Conservation (phyloP, 2,888 invertebrate species). For the Zonitis immaculata region DNA sequence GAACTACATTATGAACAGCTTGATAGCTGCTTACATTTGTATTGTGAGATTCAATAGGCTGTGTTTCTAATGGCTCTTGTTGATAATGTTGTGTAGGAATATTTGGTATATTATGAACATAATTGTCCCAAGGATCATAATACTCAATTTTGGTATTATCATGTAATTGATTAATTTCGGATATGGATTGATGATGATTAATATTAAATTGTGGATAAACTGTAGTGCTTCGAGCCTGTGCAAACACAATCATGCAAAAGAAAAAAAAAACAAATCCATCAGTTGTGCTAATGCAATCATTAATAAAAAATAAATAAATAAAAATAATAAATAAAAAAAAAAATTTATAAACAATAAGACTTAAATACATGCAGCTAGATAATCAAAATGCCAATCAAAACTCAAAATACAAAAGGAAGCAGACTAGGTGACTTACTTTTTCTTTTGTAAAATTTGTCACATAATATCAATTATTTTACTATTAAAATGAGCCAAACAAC, state of each 20-base stretch:
- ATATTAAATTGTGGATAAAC: slow-evolving; percentile 24
- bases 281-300: slow-evolving; percentile 28
- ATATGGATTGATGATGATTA: slow-evolving; percentile 13
- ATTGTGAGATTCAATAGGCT: slow-evolving; percentile 43
- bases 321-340: slow-evolving; percentile 24
- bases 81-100: slow-evolving; percentile 6
- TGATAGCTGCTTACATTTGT: slow-evolving; percentile 35
- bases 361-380: slow-evolving; percentile 22
- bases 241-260: slow-evolving; percentile 46
- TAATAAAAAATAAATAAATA: slow-evolving; percentile 25
- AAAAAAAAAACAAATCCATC: slow-evolving; percentile 39
- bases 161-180: slow-evolving; percentile 3
- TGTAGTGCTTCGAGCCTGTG: slow-evolving; percentile 36
- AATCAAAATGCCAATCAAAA: slow-evolving; percentile 36
- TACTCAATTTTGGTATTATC: slow-evolving; percentile 28
- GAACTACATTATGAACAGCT: slow-evolving; percentile 26
- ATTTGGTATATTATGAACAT: slow-evolving; percentile 42
- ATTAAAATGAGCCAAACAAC: background rate
- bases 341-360: slow-evolving; percentile 7
- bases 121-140: slow-evolving; percentile 73
- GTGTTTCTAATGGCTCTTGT: slow-evolving; percentile 14
- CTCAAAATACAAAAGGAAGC: slow-evolving; percentile 42
- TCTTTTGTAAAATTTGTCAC: slow-evolving; percentile 13
- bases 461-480: background rate
- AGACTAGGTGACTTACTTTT: background rate